Evolutionary conservation across 2,888 invertebrate genomes (phyloP).

Genomic region (Hyles lineata): DNA sequence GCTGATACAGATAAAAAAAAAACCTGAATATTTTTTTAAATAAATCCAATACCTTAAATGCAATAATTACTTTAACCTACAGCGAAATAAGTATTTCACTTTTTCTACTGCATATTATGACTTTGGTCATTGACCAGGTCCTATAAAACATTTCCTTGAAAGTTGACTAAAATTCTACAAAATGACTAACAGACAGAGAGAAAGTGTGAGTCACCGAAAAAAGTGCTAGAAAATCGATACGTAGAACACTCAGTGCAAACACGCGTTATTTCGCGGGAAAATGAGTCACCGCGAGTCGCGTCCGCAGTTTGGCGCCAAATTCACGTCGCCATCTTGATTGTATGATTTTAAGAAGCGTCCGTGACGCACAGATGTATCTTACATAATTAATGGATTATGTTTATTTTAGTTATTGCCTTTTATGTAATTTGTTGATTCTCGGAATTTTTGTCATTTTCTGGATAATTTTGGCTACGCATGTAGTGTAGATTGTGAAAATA

Average conservation of each 20-base stretch:
- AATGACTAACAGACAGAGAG: slow-evolving; percentile 13
- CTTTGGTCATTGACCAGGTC: background rate
- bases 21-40: too few relatives aligned
- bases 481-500: too few relatives aligned
- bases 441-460: background rate
- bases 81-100: too few relatives aligned
- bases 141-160: background rate
- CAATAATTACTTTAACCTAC: too few relatives aligned
- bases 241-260: slow-evolving; percentile 23
- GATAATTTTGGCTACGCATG: background rate
- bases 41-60: too few relatives aligned
- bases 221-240: slow-evolving; percentile 31
- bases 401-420: slow-evolving; percentile 7
- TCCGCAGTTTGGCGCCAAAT: slow-evolving; percentile 30
- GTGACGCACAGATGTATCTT: slow-evolving; percentile 27
- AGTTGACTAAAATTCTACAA: slow-evolving; percentile 1
- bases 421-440: background rate
- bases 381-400: slow-evolving; percentile 9
- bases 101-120: too few relatives aligned
- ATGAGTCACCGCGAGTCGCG: slow-evolving; percentile 22
- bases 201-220: slow-evolving; percentile 34
- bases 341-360: slow-evolving; percentile 15
- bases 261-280: slow-evolving; percentile 40
- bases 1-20: too few relatives aligned
- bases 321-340: slow-evolving; percentile 28